phyloP scores from a whole-genome alignment of 2,888 invertebrate genomes.

The Saturnia japonica region DNA sequence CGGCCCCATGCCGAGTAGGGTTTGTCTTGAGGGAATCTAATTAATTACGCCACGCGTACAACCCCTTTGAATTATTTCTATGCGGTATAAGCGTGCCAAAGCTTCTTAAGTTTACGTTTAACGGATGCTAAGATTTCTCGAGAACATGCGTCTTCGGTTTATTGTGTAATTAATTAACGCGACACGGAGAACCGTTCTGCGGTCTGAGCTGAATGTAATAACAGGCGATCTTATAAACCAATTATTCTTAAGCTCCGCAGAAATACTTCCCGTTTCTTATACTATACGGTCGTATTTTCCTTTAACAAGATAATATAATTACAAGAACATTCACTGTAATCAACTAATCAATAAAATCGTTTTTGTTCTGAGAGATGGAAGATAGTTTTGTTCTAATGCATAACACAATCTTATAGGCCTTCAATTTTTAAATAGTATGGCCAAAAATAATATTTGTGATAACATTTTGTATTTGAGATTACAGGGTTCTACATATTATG shows the following conservation, averaged over 20 bases:
- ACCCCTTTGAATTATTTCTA: conserved; percentile 64
- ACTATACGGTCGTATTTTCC: neutral
- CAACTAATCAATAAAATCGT: too few relatives aligned
- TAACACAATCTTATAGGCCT: neutral
- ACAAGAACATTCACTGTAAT: neutral
- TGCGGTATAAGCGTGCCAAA: conserved; percentile 52
- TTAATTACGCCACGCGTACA: conserved; percentile 62
- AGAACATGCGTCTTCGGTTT: conserved; percentile 46
- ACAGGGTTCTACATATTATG: neutral
- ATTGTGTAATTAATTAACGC: conserved; percentile 57
- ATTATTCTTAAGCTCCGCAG: conserved; percentile 11
- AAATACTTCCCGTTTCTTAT: neutral
- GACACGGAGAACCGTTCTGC: conserved; percentile 27
- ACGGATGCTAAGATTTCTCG: conserved; percentile 41
- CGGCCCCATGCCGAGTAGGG: conserved; percentile 28
- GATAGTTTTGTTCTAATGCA: too few relatives aligned
- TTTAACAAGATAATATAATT: conserved; percentile 1
- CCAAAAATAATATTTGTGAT: neutral
- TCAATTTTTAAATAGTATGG: neutral
- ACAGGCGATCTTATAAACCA: conserved; percentile 4
- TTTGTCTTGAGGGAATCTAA: conserved; percentile 55
- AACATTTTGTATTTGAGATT: neutral
- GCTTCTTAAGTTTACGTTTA: conserved; percentile 58
- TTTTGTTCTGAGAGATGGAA: too few relatives aligned
- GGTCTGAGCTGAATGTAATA: conserved; percentile 19